Evolutionary conservation across 1,140 invertebrate species (phyloP), one percentile per base, ranked within the genome.

Genomic region (Liolophura sinensis): DNA sequence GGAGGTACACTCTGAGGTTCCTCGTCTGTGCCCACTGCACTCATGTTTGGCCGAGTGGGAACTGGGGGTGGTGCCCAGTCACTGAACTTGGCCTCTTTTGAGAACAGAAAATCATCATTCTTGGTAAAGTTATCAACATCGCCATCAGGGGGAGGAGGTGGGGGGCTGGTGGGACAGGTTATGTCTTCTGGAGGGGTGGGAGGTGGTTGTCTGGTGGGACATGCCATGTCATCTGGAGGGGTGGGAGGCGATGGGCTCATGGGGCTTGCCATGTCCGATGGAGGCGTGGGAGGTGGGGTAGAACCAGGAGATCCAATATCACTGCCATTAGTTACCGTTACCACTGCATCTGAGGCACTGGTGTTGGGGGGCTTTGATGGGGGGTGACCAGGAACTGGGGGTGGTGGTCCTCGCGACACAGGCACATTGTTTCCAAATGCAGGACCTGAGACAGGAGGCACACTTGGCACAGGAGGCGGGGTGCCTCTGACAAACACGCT

Each of bases 21-120:
- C 20, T 25, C 18, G 15, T 22, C 22, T 25, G 57, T 27, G 11
- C 31, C 57, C 15, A 25, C 27, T 5, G 57, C 27, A 31, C 31
- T 18, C 9, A 11, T 31, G 22, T 27, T 56, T 61, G 72, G 71
- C 49, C 73, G 64, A 50, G n/a, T 73, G 25, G 73, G 74, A 20
- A 77, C 67, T 48, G 72, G 71, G 14, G 72, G 73, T 11, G 61
- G 68, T 16, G 40, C 60, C 22, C 54, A 25, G 14, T 27, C 22
- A 40, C 31, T 40, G 31, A 40, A 9, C 31, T 5, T 9, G 9
- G 31, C 12, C 51, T 54, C 18, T 12, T 54, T 7, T 54, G 51
- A 54, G 24, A 54, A 54, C 51, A 54, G 51, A 54, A 20, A 54
- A 54, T 24, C 24, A 12, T 24, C 51, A 3, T 54, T 54, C 3